Percentiles rank a stretch among this genome's conserved stretches.
Conservation (phyloP, 64 coral and sea anemone genomes). For the Dendronephthya gigantea region DNA sequence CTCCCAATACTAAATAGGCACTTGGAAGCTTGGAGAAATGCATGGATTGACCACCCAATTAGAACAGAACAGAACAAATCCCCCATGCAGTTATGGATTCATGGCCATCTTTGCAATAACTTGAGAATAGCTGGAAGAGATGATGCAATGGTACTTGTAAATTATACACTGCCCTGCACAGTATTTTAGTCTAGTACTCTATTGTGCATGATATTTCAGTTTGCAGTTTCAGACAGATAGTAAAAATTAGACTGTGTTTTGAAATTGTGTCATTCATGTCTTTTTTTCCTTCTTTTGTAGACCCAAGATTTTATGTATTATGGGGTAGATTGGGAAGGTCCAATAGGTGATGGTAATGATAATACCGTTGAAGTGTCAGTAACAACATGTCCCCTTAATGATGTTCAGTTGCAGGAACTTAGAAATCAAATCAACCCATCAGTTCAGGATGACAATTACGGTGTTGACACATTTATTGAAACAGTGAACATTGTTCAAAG, state of each 20-base stretch:
- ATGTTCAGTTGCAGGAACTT: conserved; percentile 41
- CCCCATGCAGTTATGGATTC: conserved; percentile 44
- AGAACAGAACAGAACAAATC: conserved; percentile 28
- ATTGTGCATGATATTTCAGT: too few species aligned
- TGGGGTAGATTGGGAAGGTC: conserved; percentile 49
- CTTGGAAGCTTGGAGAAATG: conserved; percentile 42
- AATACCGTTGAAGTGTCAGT: conserved; percentile 46
- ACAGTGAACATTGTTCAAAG: conserved; percentile 38
- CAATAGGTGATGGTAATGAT: conserved; percentile 31
- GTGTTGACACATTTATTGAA: conserved; percentile 45
- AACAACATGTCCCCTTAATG: conserved; percentile 38
- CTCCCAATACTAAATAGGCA: conserved; percentile 37
- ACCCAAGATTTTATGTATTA: conserved; percentile 51
- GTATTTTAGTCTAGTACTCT: neutral
- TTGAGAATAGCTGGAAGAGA: neutral
- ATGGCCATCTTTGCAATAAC: neutral
- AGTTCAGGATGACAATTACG: conserved; percentile 46
- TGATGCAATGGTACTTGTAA: neutral
- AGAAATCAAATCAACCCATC: conserved; percentile 41
- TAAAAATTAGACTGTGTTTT: neutral
- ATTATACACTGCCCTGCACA: neutral
- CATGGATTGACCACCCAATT: conserved; percentile 38
- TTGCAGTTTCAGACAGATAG: too few species aligned
- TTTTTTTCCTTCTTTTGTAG: conserved; percentile 29
- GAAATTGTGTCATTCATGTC: neutral